Evolutionary conservation across 2,888 invertebrate genomes (phyloP), one percentile per base, ranked within the genome.

Genomic region (Spilarctia lutea): DNA sequence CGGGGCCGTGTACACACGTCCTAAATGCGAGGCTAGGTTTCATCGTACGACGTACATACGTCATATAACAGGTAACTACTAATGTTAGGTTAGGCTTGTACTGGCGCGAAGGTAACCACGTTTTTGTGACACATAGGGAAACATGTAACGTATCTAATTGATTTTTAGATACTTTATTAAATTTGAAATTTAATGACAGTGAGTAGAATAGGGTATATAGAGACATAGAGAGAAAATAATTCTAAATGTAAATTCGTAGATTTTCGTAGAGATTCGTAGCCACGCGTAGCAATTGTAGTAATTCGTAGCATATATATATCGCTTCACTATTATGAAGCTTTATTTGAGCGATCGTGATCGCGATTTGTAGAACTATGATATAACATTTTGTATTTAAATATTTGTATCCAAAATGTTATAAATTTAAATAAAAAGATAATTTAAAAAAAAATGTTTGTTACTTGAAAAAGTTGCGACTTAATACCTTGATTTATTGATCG

Each of bases 91-190:
- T 84, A 83, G 78, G 74, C 48, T 70, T 75, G 78, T 74, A 80
- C 81, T 71, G 71, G 84, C 83, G 84, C 84, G 80, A 81, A 84
- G 79, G 65, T 69, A 74, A 27, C 76, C 75, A 73, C 68, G 73
- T 39, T 73, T 33, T 20, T 63, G n/a, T 73, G 42, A 24, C 52
- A 68, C 35, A 39, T n/a, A 33, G 18, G 0, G 24, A 30, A 42
- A 42, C 18, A n/a, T 30, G 45, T 45, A 84, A 84, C 83, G 83
- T 80, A 81, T 83, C 77, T 86, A 84, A 86, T 85, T 87, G 83
- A 85, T 83, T 83, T 86, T 75, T 72, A 56, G 77, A 78, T 76
- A 75, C 70, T 65, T 80, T 79, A 78, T 81, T 78, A 78, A 79
- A 79, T 66, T n/a, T 35, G 76, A 78, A 79, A 83, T 84, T 85